Conservation (phyloP, 2,888 invertebrate species). For the Stegana nigrithorax region DNA sequence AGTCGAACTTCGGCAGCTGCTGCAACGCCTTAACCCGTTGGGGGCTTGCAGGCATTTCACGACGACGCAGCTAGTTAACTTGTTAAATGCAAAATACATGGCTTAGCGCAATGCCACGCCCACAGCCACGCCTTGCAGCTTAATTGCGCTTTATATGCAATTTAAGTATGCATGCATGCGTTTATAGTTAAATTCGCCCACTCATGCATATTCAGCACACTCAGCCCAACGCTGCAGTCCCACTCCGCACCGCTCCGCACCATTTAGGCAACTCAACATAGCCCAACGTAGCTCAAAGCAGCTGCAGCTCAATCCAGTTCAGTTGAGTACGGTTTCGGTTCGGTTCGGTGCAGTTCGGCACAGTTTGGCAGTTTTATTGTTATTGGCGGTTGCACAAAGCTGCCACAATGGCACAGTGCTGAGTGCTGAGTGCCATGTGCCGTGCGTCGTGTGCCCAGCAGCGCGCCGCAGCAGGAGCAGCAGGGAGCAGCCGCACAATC, state of each 20-base stretch:
- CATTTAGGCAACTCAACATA: too few species aligned
- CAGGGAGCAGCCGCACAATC: not conserved
- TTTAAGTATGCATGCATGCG: slow-evolving; percentile 48
- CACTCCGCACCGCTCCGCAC: not conserved
- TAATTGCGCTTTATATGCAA: slow-evolving; percentile 47
- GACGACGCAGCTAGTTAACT: slow-evolving; percentile 10
- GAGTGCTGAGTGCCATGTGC: too few species aligned
- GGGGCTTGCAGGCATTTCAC: too few species aligned
- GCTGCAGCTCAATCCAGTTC: too few species aligned
- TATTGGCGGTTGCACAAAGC: slow-evolving; percentile 52
- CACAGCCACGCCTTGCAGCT: slow-evolving; percentile 32
- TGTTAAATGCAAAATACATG: slow-evolving; percentile 5
- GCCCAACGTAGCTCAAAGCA: too few species aligned
- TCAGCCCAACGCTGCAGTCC: not conserved
- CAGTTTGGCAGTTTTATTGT: slow-evolving; percentile 52
- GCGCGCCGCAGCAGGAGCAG: not conserved
- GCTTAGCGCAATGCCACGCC: not conserved
- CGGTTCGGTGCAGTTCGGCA: too few species aligned
- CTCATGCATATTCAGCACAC: slow-evolving; percentile 52
- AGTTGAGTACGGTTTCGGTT: too few species aligned
- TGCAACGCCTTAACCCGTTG: too few species aligned
- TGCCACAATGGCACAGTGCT: slow-evolving; percentile 26
- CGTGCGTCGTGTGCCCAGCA: too few species aligned
- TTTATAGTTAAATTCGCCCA: slow-evolving; percentile 37
- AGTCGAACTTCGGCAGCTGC: too few species aligned